These are phyloP conservation scores for Drosophila sturtevanti DNA, from an alignment of 1,140 invertebrate genomes.

Conservation along the genomic window DNA sequence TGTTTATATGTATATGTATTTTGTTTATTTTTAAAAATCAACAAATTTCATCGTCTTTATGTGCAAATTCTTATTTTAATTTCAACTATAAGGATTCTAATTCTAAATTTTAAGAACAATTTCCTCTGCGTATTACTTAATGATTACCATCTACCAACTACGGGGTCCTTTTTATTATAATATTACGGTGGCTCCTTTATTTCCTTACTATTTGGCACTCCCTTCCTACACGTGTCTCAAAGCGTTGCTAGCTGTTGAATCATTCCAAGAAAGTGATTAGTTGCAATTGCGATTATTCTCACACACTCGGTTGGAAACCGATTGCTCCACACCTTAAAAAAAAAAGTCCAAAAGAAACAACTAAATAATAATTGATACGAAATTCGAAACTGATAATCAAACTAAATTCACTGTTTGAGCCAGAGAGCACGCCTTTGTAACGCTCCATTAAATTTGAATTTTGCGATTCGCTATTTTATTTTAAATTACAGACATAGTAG, in stretches of 20 bases:
- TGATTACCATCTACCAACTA: too few relatives aligned
- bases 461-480: conserved; percentile 39
- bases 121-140: too few relatives aligned
- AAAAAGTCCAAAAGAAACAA: conserved; percentile 8
- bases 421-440: conserved; percentile 47
- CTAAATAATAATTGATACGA: neutral
- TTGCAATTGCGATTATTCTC: conserved; percentile 69
- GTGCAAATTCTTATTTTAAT: too few relatives aligned
- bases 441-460: conserved; percentile 74
- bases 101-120: too few relatives aligned
- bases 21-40: too few relatives aligned
- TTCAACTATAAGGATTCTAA: too few relatives aligned
- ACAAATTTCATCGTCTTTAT: too few relatives aligned
- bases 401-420: conserved; percentile 40
- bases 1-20: too few relatives aligned
- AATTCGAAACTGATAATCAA: conserved; percentile 54
- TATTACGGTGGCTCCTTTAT: neutral
- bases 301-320: conserved; percentile 16
- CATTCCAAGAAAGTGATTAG: conserved; percentile 50
- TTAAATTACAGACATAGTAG: conserved; percentile 39
- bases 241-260: conserved; percentile 47
- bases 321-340: conserved; percentile 27
- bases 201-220: conserved; percentile 18
- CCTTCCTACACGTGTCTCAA: conserved; percentile 43
- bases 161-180: too few relatives aligned